These are phyloP conservation scores for Trichacis sp. DNA, from an alignment of 2,888 invertebrate species.

Conservation along the genomic window DNA sequence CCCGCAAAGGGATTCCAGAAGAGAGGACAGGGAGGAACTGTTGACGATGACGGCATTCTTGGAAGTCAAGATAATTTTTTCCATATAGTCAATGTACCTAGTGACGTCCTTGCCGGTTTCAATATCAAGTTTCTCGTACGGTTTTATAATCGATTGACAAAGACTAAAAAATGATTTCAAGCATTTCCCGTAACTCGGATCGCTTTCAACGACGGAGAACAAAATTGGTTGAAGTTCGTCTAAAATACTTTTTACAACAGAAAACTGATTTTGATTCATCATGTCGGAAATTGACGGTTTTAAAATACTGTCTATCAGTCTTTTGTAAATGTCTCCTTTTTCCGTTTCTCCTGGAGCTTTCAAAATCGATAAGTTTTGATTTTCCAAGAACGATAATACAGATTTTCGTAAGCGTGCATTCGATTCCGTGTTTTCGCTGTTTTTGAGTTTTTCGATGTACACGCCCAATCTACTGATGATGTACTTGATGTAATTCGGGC, in stretches of 20 bases:
- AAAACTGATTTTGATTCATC: not conserved
- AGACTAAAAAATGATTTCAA: conserved; percentile 25
- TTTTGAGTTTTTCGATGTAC: conserved; percentile 31
- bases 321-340: not conserved
- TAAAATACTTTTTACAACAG: not conserved
- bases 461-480: conserved; percentile 30
- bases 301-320: conserved; percentile 5
- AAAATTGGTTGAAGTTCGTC: not conserved
- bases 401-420: conserved; percentile 30
- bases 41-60: not conserved
- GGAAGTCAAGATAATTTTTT: not conserved
- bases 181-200: not conserved
- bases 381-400: conserved; percentile 24
- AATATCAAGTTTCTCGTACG: conserved; percentile 1
- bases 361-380: not conserved
- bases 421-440: conserved; percentile 10
- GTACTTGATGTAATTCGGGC: conserved; percentile 30
- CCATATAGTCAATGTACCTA: not conserved
- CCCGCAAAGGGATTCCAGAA: not conserved
- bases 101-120: not conserved
- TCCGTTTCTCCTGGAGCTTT: not conserved
- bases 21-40: not conserved
- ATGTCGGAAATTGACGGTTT: not conserved
- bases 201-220: not conserved
- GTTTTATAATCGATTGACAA: conserved; percentile 14